Base-by-base conservation (phyloP, 1,140 invertebrate genomes). In the Drosophila baimaii region DNA sequence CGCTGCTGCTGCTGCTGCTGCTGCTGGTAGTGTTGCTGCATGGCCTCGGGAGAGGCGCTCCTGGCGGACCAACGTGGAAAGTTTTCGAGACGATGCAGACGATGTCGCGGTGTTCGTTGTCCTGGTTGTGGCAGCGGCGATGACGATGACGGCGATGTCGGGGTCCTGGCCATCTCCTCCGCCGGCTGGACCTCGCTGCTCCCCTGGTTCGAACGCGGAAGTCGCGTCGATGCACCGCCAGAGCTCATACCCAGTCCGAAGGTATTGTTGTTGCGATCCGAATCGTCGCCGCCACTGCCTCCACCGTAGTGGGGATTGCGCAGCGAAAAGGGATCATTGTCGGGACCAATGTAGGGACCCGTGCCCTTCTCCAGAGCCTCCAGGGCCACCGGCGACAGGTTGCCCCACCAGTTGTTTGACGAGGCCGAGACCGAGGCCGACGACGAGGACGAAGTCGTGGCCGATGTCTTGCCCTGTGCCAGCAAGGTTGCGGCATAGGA, bases 401-500 rank as follows among this genome's bases (percentile, higher is more conserved):
- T 35, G 51, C 29, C 29, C 51, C 51, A 54, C 51, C 51, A 54
- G 51, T 15, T 54, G 10, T n/a, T n/a, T n/a, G n/a, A n/a, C n/a
- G n/a, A 54, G 17, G n/a, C n/a, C 8, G 51, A 54, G n/a, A n/a
- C n/a, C 8, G 51, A 54, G 3, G 19, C n/a, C 0, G 51, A 54
- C 7, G 51, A 54, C 3, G 31, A 5, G 19, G 51, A 54, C 0
- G 51, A 54, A 0, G 13, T 21, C 2, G 31, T 15, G 1, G 19
- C 51, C 15, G 3, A 43, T 25, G 2, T 39, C 43, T 33, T 77
- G 23, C 49, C 61, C 9, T 71, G 54, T 0, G 49, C 65, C 37
- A 79, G 15, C 43, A 82, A 17, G 10, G 75, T 70, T 2, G 75
- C 63, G 0, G 64, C 80, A 43, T 79, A 76, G 1, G 75, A 82